Evolutionary conservation across 2,113 vertebrate genomes (phyloP).

Genomic region (Myiopsitta monachus): DNA sequence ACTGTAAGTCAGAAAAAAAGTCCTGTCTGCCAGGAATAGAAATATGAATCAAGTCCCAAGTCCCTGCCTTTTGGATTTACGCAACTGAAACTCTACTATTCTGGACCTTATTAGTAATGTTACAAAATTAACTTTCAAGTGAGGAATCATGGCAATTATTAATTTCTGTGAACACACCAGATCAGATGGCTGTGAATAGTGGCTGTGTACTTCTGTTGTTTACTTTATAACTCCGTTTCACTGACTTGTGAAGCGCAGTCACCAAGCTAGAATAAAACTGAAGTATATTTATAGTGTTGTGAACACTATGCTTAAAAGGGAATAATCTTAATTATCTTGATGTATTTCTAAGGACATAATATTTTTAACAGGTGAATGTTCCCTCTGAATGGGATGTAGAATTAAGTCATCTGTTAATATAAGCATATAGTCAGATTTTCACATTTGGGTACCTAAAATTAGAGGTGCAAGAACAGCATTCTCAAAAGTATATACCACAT

Average conservation of each 20-base stretch:
- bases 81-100: neutral
- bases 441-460: neutral
- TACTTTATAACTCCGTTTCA: conserved; percentile 20
- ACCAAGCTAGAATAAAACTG: neutral
- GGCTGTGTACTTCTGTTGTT: neutral
- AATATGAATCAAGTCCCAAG: neutral
- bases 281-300: neutral
- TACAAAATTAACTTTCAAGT: neutral
- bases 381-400: neutral
- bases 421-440: neutral
- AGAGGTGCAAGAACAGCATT: neutral
- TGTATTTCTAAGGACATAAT: neutral
- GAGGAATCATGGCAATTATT: conserved; percentile 4
- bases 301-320: neutral
- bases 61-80: neutral
- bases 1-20: neutral
- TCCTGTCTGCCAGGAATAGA: neutral
- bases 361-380: neutral
- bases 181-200: neutral
- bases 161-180: neutral
- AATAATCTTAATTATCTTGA: neutral
- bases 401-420: neutral
- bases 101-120: neutral
- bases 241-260: neutral
- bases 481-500: neutral